A percentile compares a stretch with the other conserved stretches of the same genome.
These are phyloP conservation scores for Palaemon carinicauda DNA, from an alignment of 1,140 invertebrate genomes.

Conservation along the genomic window DNA sequence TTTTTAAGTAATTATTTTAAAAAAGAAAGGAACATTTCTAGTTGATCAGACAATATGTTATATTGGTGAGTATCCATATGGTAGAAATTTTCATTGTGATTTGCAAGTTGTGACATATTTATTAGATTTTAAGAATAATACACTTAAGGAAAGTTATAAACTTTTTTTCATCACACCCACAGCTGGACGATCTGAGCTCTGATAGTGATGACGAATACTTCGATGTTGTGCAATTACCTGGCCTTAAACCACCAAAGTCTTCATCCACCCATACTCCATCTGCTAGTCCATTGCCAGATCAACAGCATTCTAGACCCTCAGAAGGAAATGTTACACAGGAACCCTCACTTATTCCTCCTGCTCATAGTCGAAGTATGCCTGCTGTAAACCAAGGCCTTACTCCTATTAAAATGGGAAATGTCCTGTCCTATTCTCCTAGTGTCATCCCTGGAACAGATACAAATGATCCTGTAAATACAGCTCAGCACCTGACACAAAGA, in stretches of 20 bases:
- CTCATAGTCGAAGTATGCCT: conserved; percentile 46
- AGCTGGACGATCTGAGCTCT: conserved; percentile 59
- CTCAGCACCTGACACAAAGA: no score
- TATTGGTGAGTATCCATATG: no score
- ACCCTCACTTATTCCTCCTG: conserved; percentile 11
- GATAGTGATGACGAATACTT: conserved; percentile 60
- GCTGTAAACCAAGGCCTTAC: conserved; percentile 35
- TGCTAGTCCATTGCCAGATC: neutral
- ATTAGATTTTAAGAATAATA: no score
- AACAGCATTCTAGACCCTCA: neutral
- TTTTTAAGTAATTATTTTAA: no score
- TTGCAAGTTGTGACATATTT: no score
- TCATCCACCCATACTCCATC: neutral
- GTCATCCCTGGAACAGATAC: neutral
- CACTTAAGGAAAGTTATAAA: neutral
- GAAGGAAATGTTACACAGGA: neutral
- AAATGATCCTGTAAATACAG: neutral
- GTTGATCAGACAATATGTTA: no score
- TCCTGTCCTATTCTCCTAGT: neutral
- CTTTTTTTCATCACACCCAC: conserved; percentile 41
- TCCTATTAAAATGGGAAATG: conserved; percentile 20
- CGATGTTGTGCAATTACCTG: conserved; percentile 53
- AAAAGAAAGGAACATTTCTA: no score
- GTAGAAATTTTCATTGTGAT: no score
- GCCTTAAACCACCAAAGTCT: neutral